phyloP scores from a whole-genome alignment of 2,888 invertebrate genomes.

The Byasa hedistus region DNA sequence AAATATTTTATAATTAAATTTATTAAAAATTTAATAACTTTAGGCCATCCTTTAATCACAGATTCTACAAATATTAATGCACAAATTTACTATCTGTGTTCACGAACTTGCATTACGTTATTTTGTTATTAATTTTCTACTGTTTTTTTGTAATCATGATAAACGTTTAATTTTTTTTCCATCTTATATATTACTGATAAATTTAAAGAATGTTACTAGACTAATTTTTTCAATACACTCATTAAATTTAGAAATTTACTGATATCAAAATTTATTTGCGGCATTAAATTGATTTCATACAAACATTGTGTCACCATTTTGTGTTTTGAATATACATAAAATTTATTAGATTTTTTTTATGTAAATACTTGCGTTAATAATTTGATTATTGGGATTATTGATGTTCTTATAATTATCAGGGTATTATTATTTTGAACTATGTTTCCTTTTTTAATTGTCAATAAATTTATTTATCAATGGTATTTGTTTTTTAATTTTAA shows the following conservation, averaged over 20 bases:
- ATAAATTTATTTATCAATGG: constrained; percentile 21
- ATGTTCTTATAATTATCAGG: constrained; percentile 19
- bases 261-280: no score
- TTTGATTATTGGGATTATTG: background rate
- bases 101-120: no score
- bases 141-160: background rate
- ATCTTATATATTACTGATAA: background rate
- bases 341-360: no score
- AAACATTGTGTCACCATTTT: no score
- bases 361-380: background rate
- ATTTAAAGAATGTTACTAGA: background rate
- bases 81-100: constrained; percentile 1
- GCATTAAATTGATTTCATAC: no score
- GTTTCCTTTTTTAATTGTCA: constrained; percentile 20
- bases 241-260: background rate
- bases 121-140: no score
- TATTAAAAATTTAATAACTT: no score
- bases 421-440: constrained; percentile 11
- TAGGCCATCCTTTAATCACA: background rate
- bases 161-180: background rate
- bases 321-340: no score
- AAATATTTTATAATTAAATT: no score
- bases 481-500: constrained; percentile 7
- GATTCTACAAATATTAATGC: constrained; percentile 1
- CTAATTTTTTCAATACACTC: no score